Percentiles rank a stretch among this genome's conserved stretches.
Conservation (phyloP, 2,113 vertebrate species). For the Hucho hucho region DNA sequence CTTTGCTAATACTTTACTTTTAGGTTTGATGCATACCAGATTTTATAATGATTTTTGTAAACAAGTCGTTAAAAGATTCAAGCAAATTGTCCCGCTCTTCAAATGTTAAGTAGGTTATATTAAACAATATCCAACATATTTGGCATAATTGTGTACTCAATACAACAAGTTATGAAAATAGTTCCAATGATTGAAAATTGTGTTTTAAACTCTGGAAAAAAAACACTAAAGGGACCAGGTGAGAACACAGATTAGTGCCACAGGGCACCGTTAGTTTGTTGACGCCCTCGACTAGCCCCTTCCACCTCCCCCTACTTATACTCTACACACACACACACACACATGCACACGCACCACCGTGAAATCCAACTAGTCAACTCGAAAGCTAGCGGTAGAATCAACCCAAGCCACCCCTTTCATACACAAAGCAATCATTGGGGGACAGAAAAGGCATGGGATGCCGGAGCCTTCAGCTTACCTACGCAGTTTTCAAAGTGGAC, state of each 20-base stretch:
- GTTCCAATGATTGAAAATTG: too few species aligned
- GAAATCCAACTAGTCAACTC: neutral
- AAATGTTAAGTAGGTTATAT: too few species aligned
- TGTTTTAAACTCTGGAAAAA: too few species aligned
- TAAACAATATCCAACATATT: too few species aligned
- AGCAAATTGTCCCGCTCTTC: too few species aligned
- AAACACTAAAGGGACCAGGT: neutral
- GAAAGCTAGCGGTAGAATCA: neutral
- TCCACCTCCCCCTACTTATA: neutral
- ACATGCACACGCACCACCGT: neutral
- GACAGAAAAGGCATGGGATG: conserved; percentile 55
- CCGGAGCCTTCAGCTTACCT: conserved; percentile 5
- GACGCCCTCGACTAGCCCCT: conserved; percentile 24
- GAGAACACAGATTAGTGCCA: neutral
- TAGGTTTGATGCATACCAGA: too few species aligned
- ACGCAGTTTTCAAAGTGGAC: conserved; percentile 22
- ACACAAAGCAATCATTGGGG: conserved; percentile 2
- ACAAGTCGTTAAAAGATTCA: too few species aligned
- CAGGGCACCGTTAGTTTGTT: conserved; percentile 6
- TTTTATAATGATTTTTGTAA: too few species aligned
- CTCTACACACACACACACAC: neutral
- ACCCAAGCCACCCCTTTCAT: neutral
- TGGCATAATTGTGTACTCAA: too few species aligned
- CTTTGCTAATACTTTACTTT: too few species aligned
- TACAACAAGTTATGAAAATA: too few species aligned